A percentile compares a stretch with the other conserved stretches of the same genome.
Conservation (phyloP, 1,140 invertebrate species). For the Chrysoperla carnea region DNA sequence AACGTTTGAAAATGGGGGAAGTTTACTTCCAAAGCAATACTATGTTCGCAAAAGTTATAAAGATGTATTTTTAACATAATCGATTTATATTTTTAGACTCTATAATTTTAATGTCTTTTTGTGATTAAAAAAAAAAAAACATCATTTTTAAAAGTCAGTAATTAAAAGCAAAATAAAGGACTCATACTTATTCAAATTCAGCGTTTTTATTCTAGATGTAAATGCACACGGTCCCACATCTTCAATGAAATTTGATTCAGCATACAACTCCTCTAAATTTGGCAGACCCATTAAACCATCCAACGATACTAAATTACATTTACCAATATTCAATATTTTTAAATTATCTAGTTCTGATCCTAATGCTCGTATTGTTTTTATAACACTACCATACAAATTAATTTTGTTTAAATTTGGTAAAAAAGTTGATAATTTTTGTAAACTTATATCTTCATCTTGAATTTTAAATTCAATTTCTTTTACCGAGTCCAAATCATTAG, state of each 20-base stretch:
- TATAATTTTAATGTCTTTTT: too few relatives aligned
- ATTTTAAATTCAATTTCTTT: conserved; percentile 38
- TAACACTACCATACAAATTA: conserved; percentile 40
- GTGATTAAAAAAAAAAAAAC: too few relatives aligned
- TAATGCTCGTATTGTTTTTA: conserved; percentile 41
- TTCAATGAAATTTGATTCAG: conserved; percentile 36
- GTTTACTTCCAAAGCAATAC: too few relatives aligned
- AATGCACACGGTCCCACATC: conserved; percentile 34
- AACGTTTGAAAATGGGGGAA: too few relatives aligned
- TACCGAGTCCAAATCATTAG: conserved; percentile 33
- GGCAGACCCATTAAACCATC: conserved; percentile 43
- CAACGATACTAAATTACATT: conserved; percentile 39
- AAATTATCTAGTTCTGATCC: conserved; percentile 40
- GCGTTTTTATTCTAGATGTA: conserved; percentile 27
- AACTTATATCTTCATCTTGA: conserved; percentile 34
- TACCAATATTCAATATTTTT: conserved; percentile 38
- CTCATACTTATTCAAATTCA: conserved; percentile 17
- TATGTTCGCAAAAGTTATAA: too few relatives aligned
- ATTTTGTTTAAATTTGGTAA: conserved; percentile 36
- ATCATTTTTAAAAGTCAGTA: too few relatives aligned
- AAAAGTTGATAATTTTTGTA: conserved; percentile 36
- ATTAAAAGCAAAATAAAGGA: too few relatives aligned
- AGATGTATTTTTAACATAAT: too few relatives aligned
- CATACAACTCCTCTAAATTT: conserved; percentile 36
- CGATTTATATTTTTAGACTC: too few relatives aligned